A percentile compares a stretch with the other conserved stretches of the same genome.
phyloP scores from a whole-genome alignment of 2,113 vertebrate genomes.

The Tachysurus fulvidraco region DNA sequence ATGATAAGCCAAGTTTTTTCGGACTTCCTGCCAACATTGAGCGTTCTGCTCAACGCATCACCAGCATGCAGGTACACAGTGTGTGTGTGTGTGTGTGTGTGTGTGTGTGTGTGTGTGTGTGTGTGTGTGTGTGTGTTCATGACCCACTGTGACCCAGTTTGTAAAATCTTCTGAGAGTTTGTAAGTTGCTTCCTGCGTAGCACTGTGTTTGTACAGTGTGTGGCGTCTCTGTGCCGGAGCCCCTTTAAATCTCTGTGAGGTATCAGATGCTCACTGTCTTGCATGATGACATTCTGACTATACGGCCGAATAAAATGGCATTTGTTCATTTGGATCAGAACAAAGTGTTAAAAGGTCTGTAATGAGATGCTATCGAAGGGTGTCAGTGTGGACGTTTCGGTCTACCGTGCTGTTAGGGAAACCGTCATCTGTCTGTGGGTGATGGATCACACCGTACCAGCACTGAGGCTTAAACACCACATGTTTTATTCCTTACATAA shows the following conservation, averaged over 20 bases:
- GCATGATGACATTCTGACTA: too few relatives aligned
- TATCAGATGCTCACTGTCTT: not conserved
- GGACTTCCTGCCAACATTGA: conserved; percentile 95
- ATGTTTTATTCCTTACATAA: not conserved
- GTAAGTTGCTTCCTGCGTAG: not conserved
- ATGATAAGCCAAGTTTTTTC: conserved; percentile 92
- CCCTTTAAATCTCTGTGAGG: not conserved
- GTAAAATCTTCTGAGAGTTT: not conserved
- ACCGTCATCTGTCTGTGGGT: too few relatives aligned
- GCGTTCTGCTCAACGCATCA: conserved; percentile 88
- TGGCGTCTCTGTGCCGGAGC: not conserved
- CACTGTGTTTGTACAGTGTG: not conserved
- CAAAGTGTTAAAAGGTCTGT: too few relatives aligned
- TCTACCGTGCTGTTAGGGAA: too few relatives aligned
- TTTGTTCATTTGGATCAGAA: not conserved
- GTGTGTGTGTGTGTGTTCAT: not conserved
- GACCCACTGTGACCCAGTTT: conserved; percentile 22
- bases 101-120: conserved; percentile 20
- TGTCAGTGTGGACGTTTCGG: too few relatives aligned
- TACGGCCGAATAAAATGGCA: too few relatives aligned
- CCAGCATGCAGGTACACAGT: conserved; percentile 85
- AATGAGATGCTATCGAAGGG: too few relatives aligned
- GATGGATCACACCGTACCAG: not conserved
- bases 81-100: conserved; percentile 15
- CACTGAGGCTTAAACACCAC: not conserved